Base-by-base conservation (phyloP, 1,140 invertebrate genomes). In the Papilio xuthus region DNA sequence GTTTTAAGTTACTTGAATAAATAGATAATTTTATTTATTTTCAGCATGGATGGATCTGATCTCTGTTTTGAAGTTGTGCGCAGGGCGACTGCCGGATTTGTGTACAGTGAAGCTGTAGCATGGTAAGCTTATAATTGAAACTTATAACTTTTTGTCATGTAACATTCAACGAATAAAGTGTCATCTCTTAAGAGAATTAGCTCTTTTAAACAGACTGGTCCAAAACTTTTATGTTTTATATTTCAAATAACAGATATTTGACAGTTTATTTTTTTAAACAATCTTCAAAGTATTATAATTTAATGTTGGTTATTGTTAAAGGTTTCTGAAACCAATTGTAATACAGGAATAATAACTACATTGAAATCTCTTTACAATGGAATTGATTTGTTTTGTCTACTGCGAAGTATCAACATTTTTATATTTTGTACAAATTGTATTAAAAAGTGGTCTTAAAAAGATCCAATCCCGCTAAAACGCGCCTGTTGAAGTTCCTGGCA, bases 51-150 rank as follows among this genome's bases (percentile, higher is more conserved):
- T 94, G 99, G 99, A 75, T 97, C 98, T 50, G 99, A 99, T 95
- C 96, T 99, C 80, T 99, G 98, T 94, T 99, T 99, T 94, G 99
- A 99, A 95, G 98, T 99, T 83, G 99, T 99, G 23, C 96, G 98
- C 84, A 95, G 99, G 87, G 99, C 99, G 8, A 97, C 96, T 60
- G 97, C 98, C 76, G 99, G 99, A 75, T 99, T 99, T 95, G 98
- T 99, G 70, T 99, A 99, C 95, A 99, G 99, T 89, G 99, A 99
- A 95, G 98, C 98, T 78, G 99, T 99, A 50, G 98, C 98, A 78
- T 99, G 98, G 98, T 99, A 95, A 96, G 94, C n/a, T 89, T 79
- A 42, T 76, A 77, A 60, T 75, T 8, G 13, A 37, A 8, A 71
- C 42, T 9, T 67, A 37, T 50, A 42, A 56, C 28, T 9, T 53